Conservation (phyloP, 2,797 vertebrate species). For the Acipenser transmontanus region DNA sequence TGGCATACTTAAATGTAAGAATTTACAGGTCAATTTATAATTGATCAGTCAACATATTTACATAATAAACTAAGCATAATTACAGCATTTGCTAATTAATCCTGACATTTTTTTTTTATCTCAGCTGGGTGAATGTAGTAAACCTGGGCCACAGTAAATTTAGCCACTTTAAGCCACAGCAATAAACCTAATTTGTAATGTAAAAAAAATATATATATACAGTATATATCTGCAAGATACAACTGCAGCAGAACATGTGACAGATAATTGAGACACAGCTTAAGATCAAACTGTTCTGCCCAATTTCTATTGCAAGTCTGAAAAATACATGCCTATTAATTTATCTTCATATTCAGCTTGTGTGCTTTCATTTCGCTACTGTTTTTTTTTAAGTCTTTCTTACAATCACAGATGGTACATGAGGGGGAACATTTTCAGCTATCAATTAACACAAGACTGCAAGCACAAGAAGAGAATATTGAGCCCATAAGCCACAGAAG, state of each 20-base stretch:
- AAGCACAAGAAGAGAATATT: not conserved
- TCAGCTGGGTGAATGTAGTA: not conserved
- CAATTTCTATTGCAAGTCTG: too few relatives aligned
- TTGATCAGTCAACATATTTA: conserved; percentile 15
- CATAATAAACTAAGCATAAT: conserved; percentile 15
- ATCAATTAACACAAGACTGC: not conserved
- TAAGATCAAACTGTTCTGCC: too few relatives aligned
- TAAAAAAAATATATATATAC: not conserved
- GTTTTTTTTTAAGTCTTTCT: conserved; percentile 2
- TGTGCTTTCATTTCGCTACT: not conserved
- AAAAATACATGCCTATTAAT: too few relatives aligned
- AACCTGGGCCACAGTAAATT: not conserved
- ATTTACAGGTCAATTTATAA: conserved; percentile 8
- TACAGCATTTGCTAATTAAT: conserved; percentile 12
- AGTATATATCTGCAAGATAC: too few relatives aligned
- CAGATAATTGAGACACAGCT: too few relatives aligned
- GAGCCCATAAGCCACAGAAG: not conserved
- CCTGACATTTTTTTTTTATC: conserved; percentile 3
- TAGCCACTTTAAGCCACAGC: not conserved
- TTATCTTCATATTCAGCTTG: too few relatives aligned
- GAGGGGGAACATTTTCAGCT: not conserved
- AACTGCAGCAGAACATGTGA: too few relatives aligned
- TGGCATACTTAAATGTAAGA: conserved; percentile 1
- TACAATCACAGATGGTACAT: not conserved
- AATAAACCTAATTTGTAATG: not conserved